Percentiles rank a stretch among this genome's conserved stretches.
Evolutionary conservation across 1,140 invertebrate species (phyloP).

Genomic region (Tetramorium parvispinum): DNA sequence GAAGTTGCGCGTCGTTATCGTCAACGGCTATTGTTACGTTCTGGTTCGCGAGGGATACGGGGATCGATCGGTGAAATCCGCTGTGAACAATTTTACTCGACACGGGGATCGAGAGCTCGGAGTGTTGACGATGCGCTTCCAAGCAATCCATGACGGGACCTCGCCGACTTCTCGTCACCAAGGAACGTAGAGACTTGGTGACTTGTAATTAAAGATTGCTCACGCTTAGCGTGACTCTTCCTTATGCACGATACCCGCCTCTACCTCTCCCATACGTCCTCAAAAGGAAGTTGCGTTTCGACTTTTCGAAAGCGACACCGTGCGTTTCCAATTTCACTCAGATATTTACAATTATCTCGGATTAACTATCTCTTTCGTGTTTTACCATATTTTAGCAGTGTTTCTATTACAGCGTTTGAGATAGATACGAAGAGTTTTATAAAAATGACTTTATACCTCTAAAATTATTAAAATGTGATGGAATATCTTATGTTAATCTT

Average conservation of each 20-base stretch:
- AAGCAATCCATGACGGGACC: conserved; percentile 33
- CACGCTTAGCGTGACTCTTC: conserved; percentile 72
- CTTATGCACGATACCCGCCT: conserved; percentile 78
- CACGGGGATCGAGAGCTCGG: conserved; percentile 34
- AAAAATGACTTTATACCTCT: background rate
- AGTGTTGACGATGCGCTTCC: conserved; percentile 53
- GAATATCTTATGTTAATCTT: conserved; percentile 29
- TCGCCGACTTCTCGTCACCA: conserved; percentile 57
- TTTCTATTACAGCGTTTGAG: background rate
- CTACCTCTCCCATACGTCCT: conserved; percentile 56
- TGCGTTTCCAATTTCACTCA: conserved; percentile 19
- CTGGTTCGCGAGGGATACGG: background rate
- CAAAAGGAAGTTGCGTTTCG: conserved; percentile 30
- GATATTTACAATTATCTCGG: background rate
- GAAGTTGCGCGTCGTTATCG: background rate
- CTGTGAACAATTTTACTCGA: conserved; percentile 47
- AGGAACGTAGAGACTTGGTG: conserved; percentile 74
- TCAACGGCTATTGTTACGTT: background rate
- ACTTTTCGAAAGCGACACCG: conserved; percentile 54
- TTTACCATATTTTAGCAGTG: background rate
- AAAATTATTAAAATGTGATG: background rate
- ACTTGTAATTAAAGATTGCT: conserved; percentile 67
- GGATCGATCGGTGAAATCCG: background rate
- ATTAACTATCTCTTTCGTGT: background rate
- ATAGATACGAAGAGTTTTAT: background rate